phyloP scores from a whole-genome alignment of 1,140 invertebrate genomes.

The Colletes gigas region DNA sequence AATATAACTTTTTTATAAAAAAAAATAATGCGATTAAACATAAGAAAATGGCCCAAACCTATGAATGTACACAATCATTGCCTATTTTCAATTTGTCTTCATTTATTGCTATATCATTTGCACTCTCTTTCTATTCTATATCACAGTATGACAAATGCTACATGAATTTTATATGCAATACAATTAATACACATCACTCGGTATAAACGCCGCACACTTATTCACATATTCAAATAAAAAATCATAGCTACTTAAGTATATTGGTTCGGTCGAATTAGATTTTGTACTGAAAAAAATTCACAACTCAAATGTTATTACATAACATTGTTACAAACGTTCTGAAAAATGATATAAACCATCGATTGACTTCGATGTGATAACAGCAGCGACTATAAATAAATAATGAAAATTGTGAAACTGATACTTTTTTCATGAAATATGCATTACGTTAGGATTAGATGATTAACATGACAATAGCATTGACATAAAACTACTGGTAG shows the following conservation, averaged over 20 bases:
- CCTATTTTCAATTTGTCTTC: constrained; percentile 18
- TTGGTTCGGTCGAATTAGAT: no score
- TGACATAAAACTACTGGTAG: no score
- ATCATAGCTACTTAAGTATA: constrained; percentile 29
- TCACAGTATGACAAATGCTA: constrained; percentile 77
- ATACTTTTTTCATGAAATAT: no score
- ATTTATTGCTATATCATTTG: constrained; percentile 43
- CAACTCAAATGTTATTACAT: no score
- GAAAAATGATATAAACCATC: no score
- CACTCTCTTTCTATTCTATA: constrained; percentile 64
- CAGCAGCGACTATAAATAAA: no score
- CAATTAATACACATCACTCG: constrained; percentile 62
- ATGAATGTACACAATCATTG: constrained; percentile 49
- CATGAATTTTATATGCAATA: constrained; percentile 65
- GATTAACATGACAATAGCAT: no score
- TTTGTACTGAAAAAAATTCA: no score
- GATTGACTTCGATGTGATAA: no score
- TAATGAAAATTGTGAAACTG: no score
- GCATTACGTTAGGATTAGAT: no score
- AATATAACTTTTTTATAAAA: constrained; percentile 1
- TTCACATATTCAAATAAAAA: constrained; percentile 38
- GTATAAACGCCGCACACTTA: constrained; percentile 61
- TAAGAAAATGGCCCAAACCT: constrained; percentile 30
- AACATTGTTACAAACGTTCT: no score
- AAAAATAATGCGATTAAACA: not conserved